These are phyloP conservation scores for Ypsolopha scabrella DNA, from an alignment of 2,888 invertebrate genomes.

Conservation along the genomic window DNA sequence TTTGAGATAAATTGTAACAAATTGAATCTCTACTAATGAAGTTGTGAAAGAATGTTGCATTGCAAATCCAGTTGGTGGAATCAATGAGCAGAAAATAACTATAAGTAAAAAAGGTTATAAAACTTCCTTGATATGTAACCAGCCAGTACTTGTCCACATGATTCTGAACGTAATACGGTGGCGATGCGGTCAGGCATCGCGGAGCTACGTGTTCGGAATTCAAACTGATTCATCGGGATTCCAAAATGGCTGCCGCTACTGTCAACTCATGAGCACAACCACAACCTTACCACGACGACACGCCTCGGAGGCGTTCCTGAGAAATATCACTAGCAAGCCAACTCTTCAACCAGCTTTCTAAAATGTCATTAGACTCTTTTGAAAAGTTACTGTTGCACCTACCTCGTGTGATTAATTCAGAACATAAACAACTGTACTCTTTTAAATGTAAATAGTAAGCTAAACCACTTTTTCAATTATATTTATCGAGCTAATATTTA, in stretches of 20 bases:
- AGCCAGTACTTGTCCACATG: conserved; percentile 2
- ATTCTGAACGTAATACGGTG: conserved; percentile 19
- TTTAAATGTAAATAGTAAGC: too few relatives aligned
- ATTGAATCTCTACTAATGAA: not conserved
- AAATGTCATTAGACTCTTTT: too few relatives aligned
- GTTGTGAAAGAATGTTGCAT: not conserved
- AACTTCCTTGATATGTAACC: conserved; percentile 8
- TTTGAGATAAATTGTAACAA: not conserved
- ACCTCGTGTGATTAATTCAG: too few relatives aligned
- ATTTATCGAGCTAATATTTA: too few relatives aligned
- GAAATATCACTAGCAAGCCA: too few relatives aligned
- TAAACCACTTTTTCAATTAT: too few relatives aligned
- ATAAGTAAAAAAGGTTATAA: conserved; percentile 1
- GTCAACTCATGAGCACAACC: conserved; percentile 7
- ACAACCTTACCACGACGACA: too few relatives aligned
- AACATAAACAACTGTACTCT: too few relatives aligned
- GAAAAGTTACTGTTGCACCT: too few relatives aligned
- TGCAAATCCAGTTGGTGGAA: not conserved
- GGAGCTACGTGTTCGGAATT: conserved; percentile 46
- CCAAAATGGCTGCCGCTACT: conserved; percentile 37
- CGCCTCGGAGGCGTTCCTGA: too few relatives aligned
- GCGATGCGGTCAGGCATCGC: conserved; percentile 24
- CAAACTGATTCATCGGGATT: conserved; percentile 50
- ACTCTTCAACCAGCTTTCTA: too few relatives aligned
- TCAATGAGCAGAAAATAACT: not conserved